Evolutionary conservation across 2,113 vertebrate species (phyloP).

Genomic region (Porphyrio hochstetteri): DNA sequence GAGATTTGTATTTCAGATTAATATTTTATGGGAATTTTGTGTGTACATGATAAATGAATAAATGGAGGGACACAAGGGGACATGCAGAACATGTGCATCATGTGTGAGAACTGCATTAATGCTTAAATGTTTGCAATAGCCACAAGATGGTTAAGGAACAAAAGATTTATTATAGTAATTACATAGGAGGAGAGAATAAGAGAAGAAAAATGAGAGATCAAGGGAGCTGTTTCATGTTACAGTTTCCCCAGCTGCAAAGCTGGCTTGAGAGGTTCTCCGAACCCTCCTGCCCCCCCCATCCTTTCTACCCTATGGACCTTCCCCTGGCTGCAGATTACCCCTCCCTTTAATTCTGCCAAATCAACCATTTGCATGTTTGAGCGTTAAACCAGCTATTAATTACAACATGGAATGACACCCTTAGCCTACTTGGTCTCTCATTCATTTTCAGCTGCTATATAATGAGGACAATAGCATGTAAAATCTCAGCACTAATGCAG

Average conservation of each 20-base stretch:
- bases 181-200: conserved; percentile 16
- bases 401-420: background rate
- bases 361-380: background rate
- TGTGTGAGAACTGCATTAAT: conserved; percentile 57
- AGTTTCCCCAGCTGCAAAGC: conserved; percentile 40
- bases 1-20: conserved; percentile 66
- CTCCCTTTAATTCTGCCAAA: background rate
- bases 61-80: conserved; percentile 60
- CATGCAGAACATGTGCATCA: conserved; percentile 35
- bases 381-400: background rate
- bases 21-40: conserved; percentile 64
- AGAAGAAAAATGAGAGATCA: conserved; percentile 56
- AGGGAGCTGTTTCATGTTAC: conserved; percentile 35
- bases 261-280: conserved; percentile 13
- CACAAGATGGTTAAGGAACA: conserved; percentile 50
- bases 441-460: background rate
- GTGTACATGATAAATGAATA: conserved; percentile 64
- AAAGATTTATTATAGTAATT: conserved; percentile 64
- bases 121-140: conserved; percentile 59
- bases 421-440: background rate
- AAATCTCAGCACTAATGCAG: background rate
- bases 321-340: background rate
- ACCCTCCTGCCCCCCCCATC: background rate
- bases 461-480: background rate
- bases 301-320: background rate